Percentiles rank a stretch among this genome's conserved stretches.
These are phyloP conservation scores for Spialia ferax DNA, from an alignment of 2,888 invertebrate species.

Conservation along the genomic window DNA sequence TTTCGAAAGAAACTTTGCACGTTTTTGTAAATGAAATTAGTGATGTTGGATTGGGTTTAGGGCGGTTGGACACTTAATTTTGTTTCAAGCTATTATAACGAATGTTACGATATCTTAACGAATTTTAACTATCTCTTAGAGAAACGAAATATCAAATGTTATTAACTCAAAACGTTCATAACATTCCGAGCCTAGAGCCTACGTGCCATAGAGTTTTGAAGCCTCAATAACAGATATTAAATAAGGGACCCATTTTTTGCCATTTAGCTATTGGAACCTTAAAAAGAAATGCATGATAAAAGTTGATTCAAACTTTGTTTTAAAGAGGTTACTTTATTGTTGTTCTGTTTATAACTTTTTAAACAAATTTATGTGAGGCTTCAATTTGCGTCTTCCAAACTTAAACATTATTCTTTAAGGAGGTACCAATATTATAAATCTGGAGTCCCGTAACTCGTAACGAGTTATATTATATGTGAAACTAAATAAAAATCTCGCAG, in stretches of 20 bases:
- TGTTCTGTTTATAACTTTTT: neutral
- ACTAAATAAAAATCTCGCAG: neutral
- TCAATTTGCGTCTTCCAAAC: neutral
- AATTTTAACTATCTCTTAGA: slow-evolving; percentile 10
- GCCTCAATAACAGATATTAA: neutral
- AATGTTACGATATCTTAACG: slow-evolving; percentile 12
- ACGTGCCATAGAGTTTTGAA: slow-evolving; percentile 22
- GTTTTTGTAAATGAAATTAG: neutral
- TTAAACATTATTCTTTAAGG: neutral
- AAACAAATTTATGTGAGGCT: neutral
- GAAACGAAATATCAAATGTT: neutral
- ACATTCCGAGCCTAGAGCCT: slow-evolving; percentile 14
- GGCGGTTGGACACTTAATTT: slow-evolving; percentile 6
- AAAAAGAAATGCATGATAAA: too few relatives aligned
- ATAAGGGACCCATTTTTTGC: too few relatives aligned
- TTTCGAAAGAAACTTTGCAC: neutral
- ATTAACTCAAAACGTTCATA: neutral
- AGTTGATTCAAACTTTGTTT: too few relatives aligned
- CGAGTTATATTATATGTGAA: neutral
- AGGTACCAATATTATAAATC: too few relatives aligned
- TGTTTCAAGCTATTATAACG: neutral
- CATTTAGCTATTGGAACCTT: too few relatives aligned
- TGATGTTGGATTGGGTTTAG: neutral
- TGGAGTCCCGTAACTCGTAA: too few relatives aligned
- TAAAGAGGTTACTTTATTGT: too few relatives aligned